These are phyloP conservation scores for Deroplatys truncata DNA, from an alignment of 2,888 invertebrate genomes.

Conservation along the genomic window DNA sequence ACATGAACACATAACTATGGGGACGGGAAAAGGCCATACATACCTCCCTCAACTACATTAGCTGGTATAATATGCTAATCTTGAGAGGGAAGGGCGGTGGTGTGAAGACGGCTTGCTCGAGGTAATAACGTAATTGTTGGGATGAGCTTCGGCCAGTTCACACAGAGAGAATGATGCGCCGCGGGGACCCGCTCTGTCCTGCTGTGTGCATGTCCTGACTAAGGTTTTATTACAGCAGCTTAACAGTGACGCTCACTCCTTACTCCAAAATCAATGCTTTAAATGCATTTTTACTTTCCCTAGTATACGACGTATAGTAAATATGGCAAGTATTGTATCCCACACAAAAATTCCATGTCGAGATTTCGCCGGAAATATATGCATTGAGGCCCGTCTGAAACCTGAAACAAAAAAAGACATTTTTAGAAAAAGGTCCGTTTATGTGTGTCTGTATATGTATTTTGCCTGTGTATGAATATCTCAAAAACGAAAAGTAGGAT, in stretches of 20 bases:
- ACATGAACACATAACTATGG: background rate
- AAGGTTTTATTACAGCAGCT: background rate
- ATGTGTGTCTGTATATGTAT: no score
- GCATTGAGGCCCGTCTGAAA: no score
- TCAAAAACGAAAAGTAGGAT: no score
- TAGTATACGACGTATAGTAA: no score
- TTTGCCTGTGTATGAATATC: no score
- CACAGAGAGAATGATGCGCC: background rate
- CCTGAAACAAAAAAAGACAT: no score
- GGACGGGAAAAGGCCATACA: background rate
- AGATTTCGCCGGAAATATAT: no score
- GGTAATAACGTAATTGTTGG: slow-evolving; percentile 19
- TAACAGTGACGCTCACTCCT: background rate
- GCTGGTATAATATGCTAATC: slow-evolving; percentile 25
- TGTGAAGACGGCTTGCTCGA: slow-evolving; percentile 2
- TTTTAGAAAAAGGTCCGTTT: no score
- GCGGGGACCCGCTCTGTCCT: background rate
- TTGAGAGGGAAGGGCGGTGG: slow-evolving; percentile 7
- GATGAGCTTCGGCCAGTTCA: background rate
- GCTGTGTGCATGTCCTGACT: background rate
- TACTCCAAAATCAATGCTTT: background rate
- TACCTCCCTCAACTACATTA: slow-evolving; percentile 1
- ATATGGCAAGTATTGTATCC: no score
- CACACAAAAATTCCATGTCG: no score
- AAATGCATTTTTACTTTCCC: no score